Percentiles rank a stretch among this genome's conserved stretches.
Conservation (phyloP, 2,113 vertebrate genomes). For the Corythornis madagascariensis region DNA sequence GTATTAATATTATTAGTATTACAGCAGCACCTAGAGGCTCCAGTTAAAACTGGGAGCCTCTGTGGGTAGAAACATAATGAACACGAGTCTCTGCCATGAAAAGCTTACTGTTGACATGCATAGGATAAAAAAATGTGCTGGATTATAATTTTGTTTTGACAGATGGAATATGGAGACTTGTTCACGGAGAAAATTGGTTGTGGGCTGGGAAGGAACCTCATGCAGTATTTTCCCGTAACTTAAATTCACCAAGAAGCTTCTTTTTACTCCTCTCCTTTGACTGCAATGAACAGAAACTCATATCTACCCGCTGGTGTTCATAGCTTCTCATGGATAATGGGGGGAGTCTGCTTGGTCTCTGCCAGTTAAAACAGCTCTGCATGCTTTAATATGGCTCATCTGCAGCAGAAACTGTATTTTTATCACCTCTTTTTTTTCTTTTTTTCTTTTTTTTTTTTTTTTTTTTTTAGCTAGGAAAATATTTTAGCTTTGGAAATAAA, state of each 20-base stretch:
- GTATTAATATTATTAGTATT: background rate
- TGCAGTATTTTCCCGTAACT: slow-evolving; percentile 18
- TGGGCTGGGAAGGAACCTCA: background rate
- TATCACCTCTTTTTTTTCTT: background rate
- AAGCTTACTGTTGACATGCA: background rate
- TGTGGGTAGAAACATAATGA: background rate
- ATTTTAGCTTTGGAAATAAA: slow-evolving; percentile 28
- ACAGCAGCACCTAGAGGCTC: slow-evolving; percentile 30
- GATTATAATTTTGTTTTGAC: background rate
- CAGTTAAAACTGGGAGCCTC: background rate
- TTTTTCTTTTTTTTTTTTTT: background rate
- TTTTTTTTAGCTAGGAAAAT: background rate
- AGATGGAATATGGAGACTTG: background rate
- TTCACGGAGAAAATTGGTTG: background rate
- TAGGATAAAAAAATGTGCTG: background rate
- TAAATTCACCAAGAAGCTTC: background rate
- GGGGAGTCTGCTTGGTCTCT: background rate
- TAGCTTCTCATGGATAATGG: background rate
- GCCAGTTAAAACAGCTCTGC: slow-evolving; percentile 39
- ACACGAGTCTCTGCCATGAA: background rate
- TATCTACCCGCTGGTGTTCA: background rate
- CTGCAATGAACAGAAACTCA: background rate
- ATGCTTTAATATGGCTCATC: slow-evolving; percentile 14
- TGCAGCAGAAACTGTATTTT: slow-evolving; percentile 13
- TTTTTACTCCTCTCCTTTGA: background rate